A percentile compares a stretch with the other conserved stretches of the same genome.
Evolutionary conservation across 2,888 invertebrate genomes (phyloP).

Genomic region (Synergus itoensis): DNA sequence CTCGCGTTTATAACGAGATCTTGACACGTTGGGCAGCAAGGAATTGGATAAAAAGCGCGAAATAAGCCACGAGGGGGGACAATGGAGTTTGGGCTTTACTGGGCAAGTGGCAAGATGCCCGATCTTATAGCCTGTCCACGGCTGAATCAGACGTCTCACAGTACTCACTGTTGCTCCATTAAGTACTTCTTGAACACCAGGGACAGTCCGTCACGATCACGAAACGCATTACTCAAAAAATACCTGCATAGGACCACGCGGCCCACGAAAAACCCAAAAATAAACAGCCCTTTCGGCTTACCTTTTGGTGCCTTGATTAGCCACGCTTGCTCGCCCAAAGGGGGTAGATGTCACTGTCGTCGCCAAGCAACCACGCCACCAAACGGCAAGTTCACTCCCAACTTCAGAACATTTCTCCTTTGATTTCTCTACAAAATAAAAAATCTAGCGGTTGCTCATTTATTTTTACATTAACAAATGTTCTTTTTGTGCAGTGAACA

Average conservation of each 20-base stretch:
- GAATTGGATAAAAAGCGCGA: slow-evolving; percentile 31
- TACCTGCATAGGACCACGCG: slow-evolving; percentile 63
- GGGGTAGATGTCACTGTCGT: slow-evolving; percentile 55
- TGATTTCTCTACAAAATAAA: too few relatives aligned
- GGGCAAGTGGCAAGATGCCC: slow-evolving; percentile 71
- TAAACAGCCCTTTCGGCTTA: slow-evolving; percentile 78
- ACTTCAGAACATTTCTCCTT: too few relatives aligned
- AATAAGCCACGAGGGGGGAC: slow-evolving; percentile 37
- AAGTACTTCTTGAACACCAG: slow-evolving; percentile 68
- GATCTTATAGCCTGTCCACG: slow-evolving; percentile 66
- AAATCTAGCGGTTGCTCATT: too few relatives aligned
- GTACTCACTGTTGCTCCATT: slow-evolving; percentile 71
- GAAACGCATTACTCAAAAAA: slow-evolving; percentile 68
- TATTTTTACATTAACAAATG: too few relatives aligned
- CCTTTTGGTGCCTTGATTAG: slow-evolving; percentile 93
- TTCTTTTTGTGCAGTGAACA: too few relatives aligned
- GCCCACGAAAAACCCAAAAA: slow-evolving; percentile 70
- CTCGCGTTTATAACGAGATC: slow-evolving; percentile 42
- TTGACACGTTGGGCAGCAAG: slow-evolving; percentile 44
- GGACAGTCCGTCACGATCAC: slow-evolving; percentile 63
- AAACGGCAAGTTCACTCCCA: not conserved
- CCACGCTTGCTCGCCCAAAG: slow-evolving; percentile 83
- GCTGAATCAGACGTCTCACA: slow-evolving; percentile 70
- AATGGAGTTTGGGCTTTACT: slow-evolving; percentile 55
- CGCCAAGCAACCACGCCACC: slow-evolving; percentile 43